Conservation (phyloP, 2,113 vertebrate genomes). For the Agapornis roseicollis region DNA sequence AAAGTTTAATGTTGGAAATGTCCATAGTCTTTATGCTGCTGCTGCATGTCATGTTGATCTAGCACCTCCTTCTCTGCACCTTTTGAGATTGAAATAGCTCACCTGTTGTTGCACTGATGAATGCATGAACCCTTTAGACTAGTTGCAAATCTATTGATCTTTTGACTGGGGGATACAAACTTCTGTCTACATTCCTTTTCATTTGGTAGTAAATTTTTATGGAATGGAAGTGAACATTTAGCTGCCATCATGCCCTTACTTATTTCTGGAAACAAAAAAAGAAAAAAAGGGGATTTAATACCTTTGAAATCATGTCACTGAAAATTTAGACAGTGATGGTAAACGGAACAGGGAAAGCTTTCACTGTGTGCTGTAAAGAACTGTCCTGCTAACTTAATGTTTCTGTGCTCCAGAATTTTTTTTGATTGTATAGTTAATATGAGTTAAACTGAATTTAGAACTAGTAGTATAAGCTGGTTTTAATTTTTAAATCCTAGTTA, state of each 20-base stretch:
- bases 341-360: not conserved
- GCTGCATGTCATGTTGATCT: not conserved
- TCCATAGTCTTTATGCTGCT: not conserved
- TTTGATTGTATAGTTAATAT: not conserved
- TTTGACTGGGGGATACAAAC: not conserved
- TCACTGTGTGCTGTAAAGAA: not conserved
- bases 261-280: not conserved
- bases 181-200: not conserved
- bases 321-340: not conserved
- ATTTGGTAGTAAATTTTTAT: not conserved
- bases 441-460: not conserved
- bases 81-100: not conserved
- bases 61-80: not conserved
- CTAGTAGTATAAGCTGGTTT: not conserved
- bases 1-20: not conserved
- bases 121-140: not conserved
- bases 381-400: not conserved
- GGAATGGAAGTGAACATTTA: not conserved
- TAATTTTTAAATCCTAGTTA: not conserved
- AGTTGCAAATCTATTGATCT: not conserved
- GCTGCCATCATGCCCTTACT: not conserved
- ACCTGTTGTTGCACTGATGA: not conserved
- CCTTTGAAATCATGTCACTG: not conserved
- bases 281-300: not conserved
- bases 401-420: not conserved